phyloP scores from a whole-genome alignment of 1,140 invertebrate genomes.

The Penaeus indicus region DNA sequence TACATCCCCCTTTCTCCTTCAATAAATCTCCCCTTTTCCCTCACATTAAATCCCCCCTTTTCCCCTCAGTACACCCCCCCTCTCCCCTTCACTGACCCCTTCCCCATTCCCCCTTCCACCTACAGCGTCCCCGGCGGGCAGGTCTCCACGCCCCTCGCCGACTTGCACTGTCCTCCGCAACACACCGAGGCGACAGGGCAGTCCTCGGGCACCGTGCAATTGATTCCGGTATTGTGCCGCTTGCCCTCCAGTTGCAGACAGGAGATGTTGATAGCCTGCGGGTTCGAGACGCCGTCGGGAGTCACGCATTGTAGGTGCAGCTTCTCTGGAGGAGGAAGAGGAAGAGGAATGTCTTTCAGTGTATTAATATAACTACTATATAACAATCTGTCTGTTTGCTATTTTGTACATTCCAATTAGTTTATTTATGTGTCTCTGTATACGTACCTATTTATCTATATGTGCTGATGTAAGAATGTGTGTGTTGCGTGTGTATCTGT shows the following conservation, averaged over 20 bases:
- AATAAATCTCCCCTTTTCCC: no score
- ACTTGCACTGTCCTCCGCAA: conserved; percentile 33
- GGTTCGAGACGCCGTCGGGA: background rate
- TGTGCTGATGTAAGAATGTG: no score
- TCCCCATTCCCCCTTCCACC: background rate
- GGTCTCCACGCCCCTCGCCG: background rate
- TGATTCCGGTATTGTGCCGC: conserved; percentile 4
- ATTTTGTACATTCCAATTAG: no score
- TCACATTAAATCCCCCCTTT: no score
- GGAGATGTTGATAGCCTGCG: conserved; percentile 14
- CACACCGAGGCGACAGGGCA: conserved; percentile 34
- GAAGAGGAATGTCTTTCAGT: background rate
- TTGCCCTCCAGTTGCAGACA: conserved; percentile 1
- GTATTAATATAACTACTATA: no score
- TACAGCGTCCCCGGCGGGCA: conserved; percentile 31
- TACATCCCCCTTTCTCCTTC: background rate
- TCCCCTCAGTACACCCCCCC: no score
- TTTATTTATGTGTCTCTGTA: no score
- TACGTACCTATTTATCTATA: no score
- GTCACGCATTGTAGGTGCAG: conserved; percentile 42
- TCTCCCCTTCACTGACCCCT: no score
- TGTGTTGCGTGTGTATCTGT: no score
- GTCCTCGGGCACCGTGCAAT: conserved; percentile 18
- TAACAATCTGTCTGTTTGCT: no score
- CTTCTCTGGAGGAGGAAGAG: conserved; percentile 15